A percentile compares a stretch with the other conserved stretches of the same genome.
These are phyloP conservation scores for Rotaria sp. DNA, from an alignment of 2,888 invertebrate species.

Conservation along the genomic window DNA sequence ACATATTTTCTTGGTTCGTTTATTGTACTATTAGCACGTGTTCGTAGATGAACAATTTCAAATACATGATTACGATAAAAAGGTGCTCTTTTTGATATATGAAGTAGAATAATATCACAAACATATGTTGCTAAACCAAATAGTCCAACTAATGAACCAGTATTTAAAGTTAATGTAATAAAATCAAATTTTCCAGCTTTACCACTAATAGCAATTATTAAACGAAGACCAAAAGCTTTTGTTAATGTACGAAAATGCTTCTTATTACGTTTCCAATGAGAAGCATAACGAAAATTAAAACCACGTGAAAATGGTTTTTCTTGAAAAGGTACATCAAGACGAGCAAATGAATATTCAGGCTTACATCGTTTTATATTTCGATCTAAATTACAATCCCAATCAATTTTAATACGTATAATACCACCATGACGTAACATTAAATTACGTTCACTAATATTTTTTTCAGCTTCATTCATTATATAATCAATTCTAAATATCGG, in stretches of 20 bases:
- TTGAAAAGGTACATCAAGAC: too few relatives aligned
- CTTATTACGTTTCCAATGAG: constrained; percentile 53
- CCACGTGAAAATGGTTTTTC: too few relatives aligned
- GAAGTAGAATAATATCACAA: background rate
- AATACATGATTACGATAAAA: background rate
- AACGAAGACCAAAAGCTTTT: constrained; percentile 58
- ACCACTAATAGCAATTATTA: too few relatives aligned
- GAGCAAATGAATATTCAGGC: too few relatives aligned
- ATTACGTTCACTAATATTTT: too few relatives aligned
- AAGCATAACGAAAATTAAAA: constrained; percentile 48
- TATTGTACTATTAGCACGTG: background rate
- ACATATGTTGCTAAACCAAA: background rate
- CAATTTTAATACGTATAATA: constrained; percentile 56
- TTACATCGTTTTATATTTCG: too few relatives aligned
- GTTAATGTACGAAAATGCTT: constrained; percentile 52
- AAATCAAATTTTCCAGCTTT: too few relatives aligned
- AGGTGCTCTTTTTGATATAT: background rate
- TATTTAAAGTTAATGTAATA: too few relatives aligned
- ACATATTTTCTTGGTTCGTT: too few relatives aligned
- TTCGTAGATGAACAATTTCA: background rate
- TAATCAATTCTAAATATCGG: constrained; percentile 56
- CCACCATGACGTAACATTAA: constrained; percentile 50
- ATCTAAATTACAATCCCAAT: constrained; percentile 59
- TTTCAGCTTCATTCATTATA: constrained; percentile 48
- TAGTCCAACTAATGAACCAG: too few relatives aligned